Percentiles rank a stretch among this genome's conserved stretches.
Evolutionary conservation across 1,140 invertebrate species (phyloP).

Genomic region (Trichonephila clavata): DNA sequence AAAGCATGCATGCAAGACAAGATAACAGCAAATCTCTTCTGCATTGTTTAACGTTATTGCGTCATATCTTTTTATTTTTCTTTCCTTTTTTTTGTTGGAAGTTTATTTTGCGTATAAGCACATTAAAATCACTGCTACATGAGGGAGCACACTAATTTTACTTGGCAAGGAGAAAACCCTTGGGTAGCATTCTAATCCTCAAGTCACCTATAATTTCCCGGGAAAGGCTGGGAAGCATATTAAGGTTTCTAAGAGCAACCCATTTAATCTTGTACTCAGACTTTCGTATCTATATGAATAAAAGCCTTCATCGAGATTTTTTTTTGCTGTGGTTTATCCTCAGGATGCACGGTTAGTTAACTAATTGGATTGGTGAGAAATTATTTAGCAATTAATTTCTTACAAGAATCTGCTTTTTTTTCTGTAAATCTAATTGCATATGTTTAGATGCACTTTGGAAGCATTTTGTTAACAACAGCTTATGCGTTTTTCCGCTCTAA

Average conservation of each 20-base stretch:
- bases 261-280: slow-evolving; percentile 47
- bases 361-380: slow-evolving; percentile 46
- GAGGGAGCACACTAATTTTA: slow-evolving; percentile 46
- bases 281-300: background rate
- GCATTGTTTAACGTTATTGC: background rate
- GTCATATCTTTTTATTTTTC: background rate
- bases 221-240: slow-evolving; percentile 37
- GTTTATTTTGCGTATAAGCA: slow-evolving; percentile 25
- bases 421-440: background rate
- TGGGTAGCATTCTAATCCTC: slow-evolving; percentile 54
- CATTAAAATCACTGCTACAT: slow-evolving; percentile 52
- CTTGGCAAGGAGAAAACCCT: background rate
- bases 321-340: slow-evolving; percentile 22
- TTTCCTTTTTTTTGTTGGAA: background rate
- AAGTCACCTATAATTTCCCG: slow-evolving; percentile 53
- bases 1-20: background rate
- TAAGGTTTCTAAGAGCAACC: background rate
- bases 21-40: slow-evolving; percentile 11
- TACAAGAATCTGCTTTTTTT: background rate
- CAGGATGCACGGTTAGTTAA: slow-evolving; percentile 21
- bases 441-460: background rate
- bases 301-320: background rate
- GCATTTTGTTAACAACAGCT: background rate
- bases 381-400: slow-evolving; percentile 66
- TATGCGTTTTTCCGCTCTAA: no score